Percentiles rank a stretch among this genome's conserved stretches.
Evolutionary conservation across 1,140 invertebrate genomes (phyloP).

Genomic region (Dinothrombium tinctorium): DNA sequence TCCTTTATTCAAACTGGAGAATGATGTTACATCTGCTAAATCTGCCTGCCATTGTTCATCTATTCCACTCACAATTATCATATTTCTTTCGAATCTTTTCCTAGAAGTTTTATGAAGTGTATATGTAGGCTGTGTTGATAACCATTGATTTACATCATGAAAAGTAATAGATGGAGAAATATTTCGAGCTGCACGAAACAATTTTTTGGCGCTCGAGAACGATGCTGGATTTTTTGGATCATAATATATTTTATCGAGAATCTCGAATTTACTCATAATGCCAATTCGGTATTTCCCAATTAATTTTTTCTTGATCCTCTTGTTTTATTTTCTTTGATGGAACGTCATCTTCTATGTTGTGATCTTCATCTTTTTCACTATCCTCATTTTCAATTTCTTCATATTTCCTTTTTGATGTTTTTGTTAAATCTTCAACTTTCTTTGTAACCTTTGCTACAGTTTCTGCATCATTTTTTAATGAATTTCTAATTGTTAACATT

Average conservation of each 20-base stretch:
- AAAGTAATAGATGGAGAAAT: background rate
- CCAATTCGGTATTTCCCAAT: background rate
- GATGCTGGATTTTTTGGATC: background rate
- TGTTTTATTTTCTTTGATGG: too few relatives aligned
- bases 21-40: conserved; percentile 13
- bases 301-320: background rate
- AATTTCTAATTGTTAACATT: too few relatives aligned
- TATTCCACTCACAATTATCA: conserved; percentile 7
- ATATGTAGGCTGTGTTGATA: conserved; percentile 14
- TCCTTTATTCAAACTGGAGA: conserved; percentile 13
- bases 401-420: background rate
- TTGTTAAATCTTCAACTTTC: background rate
- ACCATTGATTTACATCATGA: conserved; percentile 13
- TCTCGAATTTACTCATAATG: background rate
- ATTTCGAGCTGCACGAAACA: background rate
- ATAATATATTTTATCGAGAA: conserved; percentile 8
- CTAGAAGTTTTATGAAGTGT: conserved; percentile 14
- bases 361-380: background rate
- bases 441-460: too few relatives aligned
- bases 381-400: background rate
- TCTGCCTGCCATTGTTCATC: conserved; percentile 16
- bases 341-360: background rate
- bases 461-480: too few relatives aligned
- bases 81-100: conserved; percentile 14
- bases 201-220: background rate